These are phyloP conservation scores for Neoniphon sammara DNA, from an alignment of 2,797 vertebrate genomes.

Conservation along the genomic window DNA sequence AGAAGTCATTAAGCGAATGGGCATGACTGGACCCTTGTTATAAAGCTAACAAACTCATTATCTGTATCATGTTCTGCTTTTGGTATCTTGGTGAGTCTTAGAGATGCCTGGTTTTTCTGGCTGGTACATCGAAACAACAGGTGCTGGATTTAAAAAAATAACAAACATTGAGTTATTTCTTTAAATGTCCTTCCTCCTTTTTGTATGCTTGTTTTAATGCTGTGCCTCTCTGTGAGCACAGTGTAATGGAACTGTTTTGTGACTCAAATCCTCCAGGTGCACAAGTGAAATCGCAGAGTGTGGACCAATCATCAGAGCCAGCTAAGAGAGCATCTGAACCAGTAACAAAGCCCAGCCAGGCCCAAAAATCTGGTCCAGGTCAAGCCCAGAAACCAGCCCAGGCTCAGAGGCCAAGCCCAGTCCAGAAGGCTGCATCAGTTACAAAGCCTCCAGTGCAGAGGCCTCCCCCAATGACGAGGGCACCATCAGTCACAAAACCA, in stretches of 20 bases:
- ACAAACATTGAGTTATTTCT: constrained; percentile 19
- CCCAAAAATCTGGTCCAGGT: constrained; percentile 74
- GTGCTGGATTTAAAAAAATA: constrained; percentile 58
- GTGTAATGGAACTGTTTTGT: constrained; percentile 83
- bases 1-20: constrained; percentile 51
- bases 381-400: constrained; percentile 65
- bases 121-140: constrained; percentile 58
- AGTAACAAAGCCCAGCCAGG: constrained; percentile 79
- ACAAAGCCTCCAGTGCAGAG: constrained; percentile 75
- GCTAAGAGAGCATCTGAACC: constrained; percentile 83
- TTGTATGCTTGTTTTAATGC: constrained; percentile 8
- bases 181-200: constrained; percentile 28
- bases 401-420: constrained; percentile 68
- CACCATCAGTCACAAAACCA: constrained; percentile 72
- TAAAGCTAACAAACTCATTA: constrained; percentile 22
- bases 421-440: constrained; percentile 77
- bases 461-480: constrained; percentile 79
- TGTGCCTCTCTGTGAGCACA: constrained; percentile 59
- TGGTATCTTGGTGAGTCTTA: constrained; percentile 66
- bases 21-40: constrained; percentile 46
- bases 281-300: constrained; percentile 92
- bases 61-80: constrained; percentile 67
- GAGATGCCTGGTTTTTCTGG: constrained; percentile 44
- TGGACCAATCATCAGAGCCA: constrained; percentile 83
- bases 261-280: constrained; percentile 90